Evolutionary conservation across 1,140 invertebrate genomes (phyloP), one percentile per base, ranked within the genome.

Genomic region (Leptestheria dahalacensis): DNA sequence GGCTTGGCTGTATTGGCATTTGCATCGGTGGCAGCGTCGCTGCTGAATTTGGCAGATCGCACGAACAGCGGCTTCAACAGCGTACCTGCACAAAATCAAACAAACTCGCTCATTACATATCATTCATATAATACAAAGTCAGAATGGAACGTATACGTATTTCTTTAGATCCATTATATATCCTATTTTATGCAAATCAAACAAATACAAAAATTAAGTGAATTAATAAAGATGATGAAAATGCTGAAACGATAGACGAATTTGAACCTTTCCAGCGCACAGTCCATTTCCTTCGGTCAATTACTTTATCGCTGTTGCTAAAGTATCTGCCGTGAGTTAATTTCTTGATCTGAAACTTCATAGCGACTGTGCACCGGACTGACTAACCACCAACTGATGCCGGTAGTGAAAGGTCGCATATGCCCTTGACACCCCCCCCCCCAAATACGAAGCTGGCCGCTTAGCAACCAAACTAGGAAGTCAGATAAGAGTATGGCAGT

Each of bases 21-120:
- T 41, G 51, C 23, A 28, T 29, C 26, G 24, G 51, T 41, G 23
- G 53, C 20, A 29, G 26, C 33, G n/a, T 18, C 53, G 33, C 33
- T 33, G 26, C 28, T 25, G 12, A 18, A 54, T 54, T 54, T 33
- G 26, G 26, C 53, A 29, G 53, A 18, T 55, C 53, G 53, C 23
- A 26, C 10, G 26, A 55, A 55, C 20, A 55, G 12, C n/a, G 53
- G 26, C 28, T 28, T 55, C 53, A 33, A 29, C 1, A 55, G 20
- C 18, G 53, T 15, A 15, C 53, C 53, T 55, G 28, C n/a, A 21
- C n/a, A 48, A 18, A 23, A 23, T 4, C 21, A 52, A 23, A n/a
- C 21, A 52, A 52, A 15, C 50, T n/a, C n/a, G n/a, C n/a, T n/a
- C n/a, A n/a, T n/a, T n/a, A n/a, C n/a, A n/a, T n/a, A n/a, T n/a